A percentile compares a stretch with the other conserved stretches of the same genome.
phyloP scores from a whole-genome alignment of 1,140 invertebrate species.

The Delia radicum region DNA sequence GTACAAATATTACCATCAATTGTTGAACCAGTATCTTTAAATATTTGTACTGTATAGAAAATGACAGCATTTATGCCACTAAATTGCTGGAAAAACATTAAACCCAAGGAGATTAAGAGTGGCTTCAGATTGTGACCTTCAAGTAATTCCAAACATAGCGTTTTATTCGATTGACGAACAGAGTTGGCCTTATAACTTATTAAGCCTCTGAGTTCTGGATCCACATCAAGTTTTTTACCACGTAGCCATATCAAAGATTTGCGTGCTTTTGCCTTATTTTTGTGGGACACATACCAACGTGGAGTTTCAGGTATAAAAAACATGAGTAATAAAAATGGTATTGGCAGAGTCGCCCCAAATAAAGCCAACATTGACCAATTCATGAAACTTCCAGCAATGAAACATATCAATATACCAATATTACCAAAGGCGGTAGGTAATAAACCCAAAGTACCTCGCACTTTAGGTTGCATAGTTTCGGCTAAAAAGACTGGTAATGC shows the following conservation, averaged over 20 bases:
- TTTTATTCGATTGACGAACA: conserved; percentile 62
- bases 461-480: conserved; percentile 87
- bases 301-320: conserved; percentile 87
- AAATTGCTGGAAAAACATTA: conserved; percentile 94
- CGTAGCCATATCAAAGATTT: conserved; percentile 78
- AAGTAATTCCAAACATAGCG: conserved; percentile 66
- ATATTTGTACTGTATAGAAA: conserved; percentile 88
- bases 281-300: conserved; percentile 81
- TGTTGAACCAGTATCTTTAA: conserved; percentile 72
- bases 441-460: conserved; percentile 82
- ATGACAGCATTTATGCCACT: conserved; percentile 92
- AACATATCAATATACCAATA: conserved; percentile 77
- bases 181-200: conserved; percentile 71
- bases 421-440: conserved; percentile 91
- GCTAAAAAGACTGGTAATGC: conserved; percentile 87
- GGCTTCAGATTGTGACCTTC: conserved; percentile 70
- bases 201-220: conserved; percentile 78
- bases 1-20: conserved; percentile 73
- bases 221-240: conserved; percentile 73
- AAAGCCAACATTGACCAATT: conserved; percentile 80
- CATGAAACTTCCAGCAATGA: conserved; percentile 70
- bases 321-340: conserved; percentile 77
- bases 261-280: conserved; percentile 69
- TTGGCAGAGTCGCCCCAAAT: conserved; percentile 72
- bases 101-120: conserved; percentile 74